Conservation (phyloP, 2,797 vertebrate species). For the Chromobotia macracanthus region DNA sequence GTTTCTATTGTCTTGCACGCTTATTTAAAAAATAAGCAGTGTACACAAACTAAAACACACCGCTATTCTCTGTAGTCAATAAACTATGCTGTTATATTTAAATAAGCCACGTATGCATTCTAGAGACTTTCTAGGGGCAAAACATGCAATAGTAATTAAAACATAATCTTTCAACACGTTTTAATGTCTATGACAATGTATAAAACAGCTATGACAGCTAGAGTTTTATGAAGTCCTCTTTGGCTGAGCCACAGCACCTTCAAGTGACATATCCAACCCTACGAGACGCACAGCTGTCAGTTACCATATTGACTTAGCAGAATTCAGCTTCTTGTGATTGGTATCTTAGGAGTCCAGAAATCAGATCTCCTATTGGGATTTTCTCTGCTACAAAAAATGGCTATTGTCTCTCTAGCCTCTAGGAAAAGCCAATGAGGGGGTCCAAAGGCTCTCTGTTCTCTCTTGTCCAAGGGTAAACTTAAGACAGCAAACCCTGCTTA, state of each 20-base stretch:
- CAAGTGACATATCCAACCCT: slow-evolving; percentile 10
- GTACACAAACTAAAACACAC: background rate
- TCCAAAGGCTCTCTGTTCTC: slow-evolving; percentile 24
- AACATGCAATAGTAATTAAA: slow-evolving; percentile 14
- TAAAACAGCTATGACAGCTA: slow-evolving; percentile 17
- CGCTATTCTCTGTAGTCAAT: background rate
- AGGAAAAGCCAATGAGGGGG: slow-evolving; percentile 35
- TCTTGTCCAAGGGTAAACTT: slow-evolving; percentile 34
- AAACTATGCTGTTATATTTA: background rate
- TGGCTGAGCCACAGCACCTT: slow-evolving; percentile 9
- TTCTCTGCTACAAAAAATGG: slow-evolving; percentile 29
- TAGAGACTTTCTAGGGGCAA: background rate
- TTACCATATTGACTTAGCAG: slow-evolving; percentile 25
- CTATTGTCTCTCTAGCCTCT: slow-evolving; percentile 50
- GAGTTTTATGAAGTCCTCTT: slow-evolving; percentile 11
- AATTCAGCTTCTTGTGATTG: slow-evolving; percentile 51
- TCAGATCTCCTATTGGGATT: slow-evolving; percentile 44
- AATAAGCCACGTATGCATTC: background rate
- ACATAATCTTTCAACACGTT: background rate
- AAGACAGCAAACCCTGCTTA: slow-evolving; percentile 17
- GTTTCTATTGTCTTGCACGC: no score
- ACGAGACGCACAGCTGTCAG: slow-evolving; percentile 7
- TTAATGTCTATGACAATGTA: background rate
- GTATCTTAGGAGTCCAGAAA: slow-evolving; percentile 45
- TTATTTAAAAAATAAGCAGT: no score